Evolutionary conservation across 2,888 invertebrate species (phyloP), one percentile per base, ranked within the genome.

Genomic region (Apoda limacodes): DNA sequence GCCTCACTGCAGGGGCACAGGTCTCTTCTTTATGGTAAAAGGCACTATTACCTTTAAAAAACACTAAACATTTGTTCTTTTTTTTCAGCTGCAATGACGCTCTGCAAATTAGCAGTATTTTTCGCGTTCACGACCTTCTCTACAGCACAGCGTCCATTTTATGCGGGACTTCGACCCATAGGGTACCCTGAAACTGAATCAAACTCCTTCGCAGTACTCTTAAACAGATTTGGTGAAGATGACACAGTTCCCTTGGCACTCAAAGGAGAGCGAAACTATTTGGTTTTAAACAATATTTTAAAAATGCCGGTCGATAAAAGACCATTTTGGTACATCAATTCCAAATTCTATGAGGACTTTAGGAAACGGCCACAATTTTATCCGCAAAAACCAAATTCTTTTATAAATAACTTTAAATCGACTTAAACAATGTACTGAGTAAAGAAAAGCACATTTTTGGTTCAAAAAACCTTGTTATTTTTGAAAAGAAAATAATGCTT

Each of bases 301-400:
- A 17, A 7, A 5, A 35, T 86, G 74, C 88, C 88, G 0, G 52
- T 68, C 21, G 86, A 88, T 22, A 74, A 83, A 21, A 78, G 81
- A 46, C 88, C 89, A 1, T 88, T 87, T 55, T 88, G 88, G 88
- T 83, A 82, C 32, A 39, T 88, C 11, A 89, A 89, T 52, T 83
- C 84, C 46, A 70, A 81, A 28, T 82, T 82, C 1, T 86, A 88
- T 24, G 84, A 88, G 39, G 75, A 66, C 0, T 63, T 83, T 4
- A 75, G 85, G 15, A 60, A 56, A 14, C 46, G 53, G 1, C 66
- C 69, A 1, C 59, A 67, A 30, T 60, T 55, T n/a, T 72, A 60
- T 39, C 63, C 62, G 2, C 54, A 49, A 28, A 62, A 59, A 22
- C 56, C 46, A 0, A 71, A 60, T 34, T 34, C 37, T 13, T 71